Base-by-base conservation (phyloP, 2,888 invertebrate genomes). In the Trilocha varians region DNA sequence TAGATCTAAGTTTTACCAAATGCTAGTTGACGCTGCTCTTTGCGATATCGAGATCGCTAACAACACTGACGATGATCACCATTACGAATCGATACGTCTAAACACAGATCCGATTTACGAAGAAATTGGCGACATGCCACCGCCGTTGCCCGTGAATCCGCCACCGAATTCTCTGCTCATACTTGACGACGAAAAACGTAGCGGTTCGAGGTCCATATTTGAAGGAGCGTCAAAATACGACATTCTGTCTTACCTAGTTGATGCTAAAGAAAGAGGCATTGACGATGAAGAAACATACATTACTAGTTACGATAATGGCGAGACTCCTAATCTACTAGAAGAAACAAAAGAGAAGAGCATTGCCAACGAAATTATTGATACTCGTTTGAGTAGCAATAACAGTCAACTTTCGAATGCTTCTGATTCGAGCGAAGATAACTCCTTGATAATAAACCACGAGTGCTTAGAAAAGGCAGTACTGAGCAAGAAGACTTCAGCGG, bases 181-280 rank as follows among this genome's bases (percentile, higher is more conserved):
- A 38, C 70, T 89, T 48, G 90, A 93, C 43, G 88, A 93, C 51
- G 92, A 92, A 41, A 91, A 91, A 65, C 91, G 93, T 62, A 79
- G 73, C 60, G 90, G 88, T 48, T 89, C 88, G 38, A 87, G 89
- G 50, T 91, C 91, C 38, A 92, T 92, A 64, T 92, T 94, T 78
- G 90, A 92, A 78, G 91, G 94, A 39, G 93, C 93, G 44, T 94
- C 95, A 11, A 95, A 95, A 70, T 95, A 95, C 61, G 96, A 97
- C 62, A 94, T 97, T 58, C 86, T 97, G 39, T 95, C 93, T 46
- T 96, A 96, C 65, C 85, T 97, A 49, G 95, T 96, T 46, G 95
- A 95, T 70, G 93, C 95, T 46, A 93, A 93, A 78, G 92, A 93
- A 71, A 86, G 92, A 49, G 91, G 91, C 4, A 88, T 92, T 43